Evolutionary conservation across 2,888 invertebrate species (phyloP).

Genomic region (Mesorhabditis spiculigera): DNA sequence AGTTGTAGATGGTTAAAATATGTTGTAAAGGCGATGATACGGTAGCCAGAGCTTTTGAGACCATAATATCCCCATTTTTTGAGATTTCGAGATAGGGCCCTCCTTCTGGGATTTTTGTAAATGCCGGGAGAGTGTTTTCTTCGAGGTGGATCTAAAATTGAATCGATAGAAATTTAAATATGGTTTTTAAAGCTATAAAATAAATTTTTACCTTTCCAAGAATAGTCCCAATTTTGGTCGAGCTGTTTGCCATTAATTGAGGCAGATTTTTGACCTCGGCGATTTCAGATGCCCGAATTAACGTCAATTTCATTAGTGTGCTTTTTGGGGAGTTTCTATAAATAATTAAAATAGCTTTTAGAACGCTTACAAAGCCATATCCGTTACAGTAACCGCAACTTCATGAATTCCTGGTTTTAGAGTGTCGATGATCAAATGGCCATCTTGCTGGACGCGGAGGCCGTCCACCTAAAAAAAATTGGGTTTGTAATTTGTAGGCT

Average conservation of each 20-base stretch:
- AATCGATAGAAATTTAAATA: not conserved
- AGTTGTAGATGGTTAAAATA: not conserved
- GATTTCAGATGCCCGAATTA: no score
- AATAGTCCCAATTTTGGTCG: not conserved
- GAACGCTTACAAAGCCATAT: not conserved
- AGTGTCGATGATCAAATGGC: not conserved
- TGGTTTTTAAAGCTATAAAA: not conserved
- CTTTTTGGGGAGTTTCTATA: no score
- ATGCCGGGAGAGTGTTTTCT: not conserved
- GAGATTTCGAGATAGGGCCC: not conserved
- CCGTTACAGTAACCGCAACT: not conserved
- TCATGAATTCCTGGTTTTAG: not conserved
- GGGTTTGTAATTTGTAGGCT: no score
- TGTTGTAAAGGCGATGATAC: not conserved
- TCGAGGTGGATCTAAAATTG: not conserved
- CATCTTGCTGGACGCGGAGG: not conserved
- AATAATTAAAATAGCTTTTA: not conserved
- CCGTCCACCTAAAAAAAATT: not conserved
- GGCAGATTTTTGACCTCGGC: not conserved
- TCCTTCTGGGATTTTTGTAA: not conserved
- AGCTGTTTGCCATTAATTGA: not conserved
- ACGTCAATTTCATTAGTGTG: no score
- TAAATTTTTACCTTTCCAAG: conserved; percentile 3
- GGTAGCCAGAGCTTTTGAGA: not conserved
- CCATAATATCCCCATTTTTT: not conserved